These are phyloP conservation scores for Silurus meridionalis DNA, from an alignment of 2,113 vertebrate species.

Conservation along the genomic window DNA sequence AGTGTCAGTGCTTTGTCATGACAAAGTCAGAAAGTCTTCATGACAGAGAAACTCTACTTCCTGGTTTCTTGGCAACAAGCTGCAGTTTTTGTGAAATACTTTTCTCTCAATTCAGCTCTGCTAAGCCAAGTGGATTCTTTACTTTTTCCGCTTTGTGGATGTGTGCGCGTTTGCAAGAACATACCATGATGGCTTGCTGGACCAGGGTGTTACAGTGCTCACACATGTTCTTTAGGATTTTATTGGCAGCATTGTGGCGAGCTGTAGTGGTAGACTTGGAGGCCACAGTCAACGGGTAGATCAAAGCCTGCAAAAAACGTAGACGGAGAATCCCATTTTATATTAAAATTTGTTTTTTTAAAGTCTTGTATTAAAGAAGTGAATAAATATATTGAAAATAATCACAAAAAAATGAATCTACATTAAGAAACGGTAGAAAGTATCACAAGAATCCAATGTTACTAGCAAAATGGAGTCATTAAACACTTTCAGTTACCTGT, in stretches of 20 bases:
- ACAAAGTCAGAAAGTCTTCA: neutral
- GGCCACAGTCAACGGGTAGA: conserved; percentile 96
- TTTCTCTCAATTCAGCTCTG: neutral
- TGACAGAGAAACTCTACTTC: too few species aligned
- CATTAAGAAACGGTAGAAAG: neutral
- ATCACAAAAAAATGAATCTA: neutral
- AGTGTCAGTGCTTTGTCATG: neutral
- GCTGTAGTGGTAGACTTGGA: conserved; percentile 98
- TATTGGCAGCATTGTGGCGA: conserved; percentile 95
- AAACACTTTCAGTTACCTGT: conserved; percentile 74
- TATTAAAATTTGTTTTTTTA: too few species aligned
- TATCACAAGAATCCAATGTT: neutral
- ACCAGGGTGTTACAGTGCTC: conserved; percentile 97
- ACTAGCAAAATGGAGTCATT: neutral
- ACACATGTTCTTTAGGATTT: conserved; percentile 99
- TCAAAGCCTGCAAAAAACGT: conserved; percentile 81
- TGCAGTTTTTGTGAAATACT: too few species aligned
- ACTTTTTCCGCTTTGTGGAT: neutral
- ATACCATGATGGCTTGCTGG: conserved; percentile 98
- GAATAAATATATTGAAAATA: neutral
- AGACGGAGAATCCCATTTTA: neutral
- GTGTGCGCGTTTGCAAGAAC: conserved; percentile 41
- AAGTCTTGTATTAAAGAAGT: neutral
- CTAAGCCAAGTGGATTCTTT: too few species aligned
- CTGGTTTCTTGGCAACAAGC: too few species aligned